Evolutionary conservation across 2,888 invertebrate genomes (phyloP), one percentile per base, ranked within the genome.

Genomic region (Chirona hameri): DNA sequence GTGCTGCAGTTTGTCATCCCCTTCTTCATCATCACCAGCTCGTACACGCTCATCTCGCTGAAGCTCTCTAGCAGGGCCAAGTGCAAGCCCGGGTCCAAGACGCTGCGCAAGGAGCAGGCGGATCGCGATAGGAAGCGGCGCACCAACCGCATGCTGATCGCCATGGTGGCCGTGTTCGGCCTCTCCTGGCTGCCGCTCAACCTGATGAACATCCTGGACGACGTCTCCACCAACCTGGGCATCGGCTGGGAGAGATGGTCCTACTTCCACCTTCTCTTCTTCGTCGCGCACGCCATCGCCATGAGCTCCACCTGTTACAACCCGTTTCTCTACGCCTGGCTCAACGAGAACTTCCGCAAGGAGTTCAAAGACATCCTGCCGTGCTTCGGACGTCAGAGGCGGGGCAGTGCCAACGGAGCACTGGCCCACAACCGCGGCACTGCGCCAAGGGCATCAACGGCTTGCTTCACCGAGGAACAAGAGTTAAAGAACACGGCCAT

Each of bases 251-350:
- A 79, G 24, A 91, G 92, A 84, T 93, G 95, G 92, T 91, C 91
- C 81, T 96, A 94, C 88, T 96, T 95, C 88, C 93, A 93, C 85
- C 89, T 97, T n/a, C 91, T 94, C 86, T 99, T 98, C 88, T 96
- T 98, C 89, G 90, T 94, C 83, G 93, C 93, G 10, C 97, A 97
- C 87, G 92, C 95, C 83, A 91, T 96, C 85, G 97, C 97, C 65
- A 96, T 97, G 96, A 95, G 95, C 86, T 96, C 96, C 83, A 96
- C 95, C 2, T 95, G 96, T 88, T 97, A 97, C 90, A 97, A 97
- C 88, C 96, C 96, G 0, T 95, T 97, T 87, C 90, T 97, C 24
- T 97, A 97, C 89, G 97, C 97, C 29, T 97, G 97, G 96, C 91
- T 97, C 88, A 98, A 97, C 88, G 97, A 96, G 86, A 96, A 95